These are phyloP conservation scores for Scylla paramamosain DNA, from an alignment of 1,140 invertebrate genomes.

Conservation along the genomic window DNA sequence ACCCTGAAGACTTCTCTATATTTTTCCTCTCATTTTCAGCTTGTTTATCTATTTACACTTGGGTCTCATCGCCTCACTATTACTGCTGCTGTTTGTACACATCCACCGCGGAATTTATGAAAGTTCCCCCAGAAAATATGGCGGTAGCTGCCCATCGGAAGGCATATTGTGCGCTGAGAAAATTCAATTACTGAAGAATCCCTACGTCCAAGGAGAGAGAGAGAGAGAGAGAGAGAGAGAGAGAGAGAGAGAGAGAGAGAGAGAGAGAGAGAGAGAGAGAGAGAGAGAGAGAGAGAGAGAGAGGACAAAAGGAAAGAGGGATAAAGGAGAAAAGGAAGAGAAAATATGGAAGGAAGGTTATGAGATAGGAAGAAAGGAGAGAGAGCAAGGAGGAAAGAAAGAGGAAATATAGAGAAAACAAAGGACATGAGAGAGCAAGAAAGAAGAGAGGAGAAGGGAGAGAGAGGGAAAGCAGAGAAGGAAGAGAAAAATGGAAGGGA, in stretches of 20 bases:
- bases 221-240: background rate
- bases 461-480: no score
- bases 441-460: background rate
- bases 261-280: background rate
- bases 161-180: constrained; percentile 10
- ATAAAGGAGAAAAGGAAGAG: background rate
- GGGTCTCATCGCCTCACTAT: no score
- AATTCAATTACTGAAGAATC: constrained; percentile 24
- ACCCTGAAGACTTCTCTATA: no score
- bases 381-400: background rate
- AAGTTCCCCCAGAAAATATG: background rate
- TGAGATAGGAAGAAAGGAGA: background rate
- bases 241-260: constrained; percentile 10
- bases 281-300: background rate
- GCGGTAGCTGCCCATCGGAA: background rate
- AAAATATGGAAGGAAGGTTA: background rate
- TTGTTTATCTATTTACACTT: no score
- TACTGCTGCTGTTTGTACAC: background rate
- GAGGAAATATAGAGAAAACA: background rate
- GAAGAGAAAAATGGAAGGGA: background rate
- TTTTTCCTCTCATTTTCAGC: no score
- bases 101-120: background rate
- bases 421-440: background rate
- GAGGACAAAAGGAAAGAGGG: background rate
- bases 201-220: background rate